phyloP scores from a whole-genome alignment of 2,888 invertebrate species.

The Conistra vaccinii region DNA sequence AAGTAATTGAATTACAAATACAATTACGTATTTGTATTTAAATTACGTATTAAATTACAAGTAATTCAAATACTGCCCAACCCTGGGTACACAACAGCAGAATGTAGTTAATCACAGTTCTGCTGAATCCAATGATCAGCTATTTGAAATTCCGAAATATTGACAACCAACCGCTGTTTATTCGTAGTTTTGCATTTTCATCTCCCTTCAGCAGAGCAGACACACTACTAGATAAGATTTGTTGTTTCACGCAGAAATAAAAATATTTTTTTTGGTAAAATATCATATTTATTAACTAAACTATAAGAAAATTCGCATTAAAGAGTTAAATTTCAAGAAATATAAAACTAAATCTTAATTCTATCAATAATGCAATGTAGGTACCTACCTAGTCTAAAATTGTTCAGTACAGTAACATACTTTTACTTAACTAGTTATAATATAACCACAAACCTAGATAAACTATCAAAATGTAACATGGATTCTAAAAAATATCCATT shows the following conservation, averaged over 20 bases:
- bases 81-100: too few relatives aligned
- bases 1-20: too few relatives aligned
- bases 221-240: neutral
- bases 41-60: too few relatives aligned
- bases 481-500: conserved; percentile 28
- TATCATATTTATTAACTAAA: conserved; percentile 57
- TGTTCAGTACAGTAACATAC: conserved; percentile 24
- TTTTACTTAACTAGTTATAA: conserved; percentile 31
- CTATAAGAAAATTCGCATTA: conserved; percentile 21
- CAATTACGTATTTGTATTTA: too few relatives aligned
- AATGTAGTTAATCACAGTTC: neutral
- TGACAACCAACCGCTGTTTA: neutral
- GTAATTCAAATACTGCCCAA: too few relatives aligned
- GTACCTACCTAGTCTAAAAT: too few relatives aligned
- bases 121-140: neutral
- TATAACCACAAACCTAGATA: conserved; percentile 30
- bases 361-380: conserved; percentile 42
- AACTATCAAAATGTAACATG: conserved; percentile 47
- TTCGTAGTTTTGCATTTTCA: neutral
- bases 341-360: conserved; percentile 38
- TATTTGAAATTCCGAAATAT: neutral
- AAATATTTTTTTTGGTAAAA: conserved; percentile 15
- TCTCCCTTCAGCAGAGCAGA: too few relatives aligned
- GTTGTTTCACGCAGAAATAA: conserved; percentile 25
- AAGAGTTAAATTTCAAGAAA: conserved; percentile 41